These are phyloP conservation scores for Antrozous pallidus DNA, from an alignment of 2,797 vertebrate species.

Conservation along the genomic window DNA sequence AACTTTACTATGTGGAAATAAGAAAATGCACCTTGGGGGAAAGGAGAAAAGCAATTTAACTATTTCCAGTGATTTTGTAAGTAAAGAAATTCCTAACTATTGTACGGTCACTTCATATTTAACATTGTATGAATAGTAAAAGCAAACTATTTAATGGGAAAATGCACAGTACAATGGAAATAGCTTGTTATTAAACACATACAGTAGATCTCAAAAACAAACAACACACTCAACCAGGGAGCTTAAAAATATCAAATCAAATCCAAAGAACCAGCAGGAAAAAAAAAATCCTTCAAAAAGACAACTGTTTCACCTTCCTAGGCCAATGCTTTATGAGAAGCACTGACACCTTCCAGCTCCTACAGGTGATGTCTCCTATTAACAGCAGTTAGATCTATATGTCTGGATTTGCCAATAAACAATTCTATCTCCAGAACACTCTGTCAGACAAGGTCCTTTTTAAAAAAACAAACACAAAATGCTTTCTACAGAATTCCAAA, in stretches of 20 bases:
- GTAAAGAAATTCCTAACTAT: conserved; percentile 84
- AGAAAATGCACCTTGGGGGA: conserved; percentile 83
- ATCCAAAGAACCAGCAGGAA: conserved; percentile 76
- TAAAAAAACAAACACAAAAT: conserved; percentile 72
- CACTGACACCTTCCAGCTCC: conserved; percentile 70
- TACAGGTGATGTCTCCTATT: conserved; percentile 77
- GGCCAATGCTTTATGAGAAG: conserved; percentile 78
- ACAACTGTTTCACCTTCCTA: conserved; percentile 77
- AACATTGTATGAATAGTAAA: conserved; percentile 84
- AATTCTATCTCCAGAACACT: conserved; percentile 78
- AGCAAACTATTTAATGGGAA: conserved; percentile 82
- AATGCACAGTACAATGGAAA: conserved; percentile 84
- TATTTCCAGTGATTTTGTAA: conserved; percentile 88
- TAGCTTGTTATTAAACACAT: conserved; percentile 84
- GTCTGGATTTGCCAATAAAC: conserved; percentile 78
- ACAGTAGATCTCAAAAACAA: conserved; percentile 83
- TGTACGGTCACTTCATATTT: conserved; percentile 78
- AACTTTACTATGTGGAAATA: conserved; percentile 84
- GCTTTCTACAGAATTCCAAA: conserved; percentile 82
- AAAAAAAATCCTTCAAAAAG: conserved; percentile 78
- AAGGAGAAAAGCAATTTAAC: conserved; percentile 82
- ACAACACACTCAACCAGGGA: conserved; percentile 77
- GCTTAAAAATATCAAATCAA: conserved; percentile 76
- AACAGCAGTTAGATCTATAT: conserved; percentile 79
- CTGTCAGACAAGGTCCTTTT: conserved; percentile 76